Evolutionary conservation across 1,140 invertebrate species (phyloP), one percentile per base, ranked within the genome.

Genomic region (Drosophila micromelanica): DNA sequence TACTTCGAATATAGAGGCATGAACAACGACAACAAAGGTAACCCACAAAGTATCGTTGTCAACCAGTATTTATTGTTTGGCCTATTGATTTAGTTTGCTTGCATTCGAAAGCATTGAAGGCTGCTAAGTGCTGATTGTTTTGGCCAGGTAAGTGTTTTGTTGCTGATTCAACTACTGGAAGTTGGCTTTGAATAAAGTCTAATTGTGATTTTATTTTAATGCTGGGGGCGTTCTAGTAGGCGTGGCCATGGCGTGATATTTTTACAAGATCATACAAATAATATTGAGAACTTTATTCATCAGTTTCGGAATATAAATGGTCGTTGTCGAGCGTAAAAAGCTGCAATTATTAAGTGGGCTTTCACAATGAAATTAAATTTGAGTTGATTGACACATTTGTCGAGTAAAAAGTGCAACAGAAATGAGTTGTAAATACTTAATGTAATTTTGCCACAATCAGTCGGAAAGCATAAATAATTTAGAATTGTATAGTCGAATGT

Each of bases 381-480:
- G 17, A 37, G n/a, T 51, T 43, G 27, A 42, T 5, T 61, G 43
- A 49, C 54, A 49, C 54, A 20, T 49, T 37, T 42, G 37, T 40
- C 12, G 15, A 30, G 17, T 55, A 35, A 13, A 73, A 56, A 42
- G 11, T 62, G 38, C 52, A 61, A 59, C 43, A 57, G 45, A 71
- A 86, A 68, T 52, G 49, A 45, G 72, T 54, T 78, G 74, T 60
- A 84, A 77, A 87, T 89, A 64, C 57, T 81, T 60, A 80, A 89
- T 72, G 61, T 20, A 64, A 43, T 54, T 67, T 73, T 69, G 64
- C 57, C 30, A 63, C 63, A 76, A 56, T 35, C 55, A 67, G 17
- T 51, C 40, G 42, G 1, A 72, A 45, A 37, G 15, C 13, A 59
- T 82, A 62, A 72, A 86, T 86, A 67, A 72, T 79, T 76, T 54